Evolutionary conservation across 2,888 invertebrate genomes (phyloP).

Genomic region (Noctuana brunneofusca): DNA sequence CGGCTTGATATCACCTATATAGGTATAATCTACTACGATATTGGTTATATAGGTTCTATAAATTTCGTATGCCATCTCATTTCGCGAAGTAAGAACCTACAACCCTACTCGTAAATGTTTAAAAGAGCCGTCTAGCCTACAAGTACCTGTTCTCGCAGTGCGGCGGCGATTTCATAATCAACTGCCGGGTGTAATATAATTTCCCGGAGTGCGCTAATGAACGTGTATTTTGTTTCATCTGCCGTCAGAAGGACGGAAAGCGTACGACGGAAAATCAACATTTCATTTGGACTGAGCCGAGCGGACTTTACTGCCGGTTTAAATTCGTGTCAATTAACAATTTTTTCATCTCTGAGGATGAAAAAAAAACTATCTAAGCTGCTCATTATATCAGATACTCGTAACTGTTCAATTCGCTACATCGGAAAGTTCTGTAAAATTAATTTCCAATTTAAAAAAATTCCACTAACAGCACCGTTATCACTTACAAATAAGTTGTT

Average conservation of each 20-base stretch:
- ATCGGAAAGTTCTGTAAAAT: too few species aligned
- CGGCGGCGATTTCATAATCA: conserved; percentile 69
- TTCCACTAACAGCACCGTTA: too few species aligned
- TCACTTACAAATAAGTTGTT: too few species aligned
- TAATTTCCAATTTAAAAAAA: too few species aligned
- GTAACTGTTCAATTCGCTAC: too few species aligned
- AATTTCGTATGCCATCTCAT: conserved; percentile 8
- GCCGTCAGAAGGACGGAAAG: conserved; percentile 50
- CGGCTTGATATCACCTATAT: not conserved
- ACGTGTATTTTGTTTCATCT: conserved; percentile 80
- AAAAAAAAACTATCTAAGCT: conserved; percentile 29
- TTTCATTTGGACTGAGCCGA: conserved; percentile 43
- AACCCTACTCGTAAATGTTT: conserved; percentile 15
- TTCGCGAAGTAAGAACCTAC: conserved; percentile 6
- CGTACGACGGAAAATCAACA: conserved; percentile 44
- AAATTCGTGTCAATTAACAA: conserved; percentile 68
- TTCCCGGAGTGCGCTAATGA: conserved; percentile 74
- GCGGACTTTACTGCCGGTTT: conserved; percentile 47
- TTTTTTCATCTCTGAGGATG: conserved; percentile 50
- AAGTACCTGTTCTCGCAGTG: conserved; percentile 12
- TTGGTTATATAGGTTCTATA: not conserved
- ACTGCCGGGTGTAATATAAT: conserved; percentile 73
- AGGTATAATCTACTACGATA: not conserved
- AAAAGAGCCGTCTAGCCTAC: conserved; percentile 9
- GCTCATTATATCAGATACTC: conserved; percentile 24